Evolutionary conservation across 2,797 vertebrate genomes (phyloP).

Genomic region (Cyprinella venusta): DNA sequence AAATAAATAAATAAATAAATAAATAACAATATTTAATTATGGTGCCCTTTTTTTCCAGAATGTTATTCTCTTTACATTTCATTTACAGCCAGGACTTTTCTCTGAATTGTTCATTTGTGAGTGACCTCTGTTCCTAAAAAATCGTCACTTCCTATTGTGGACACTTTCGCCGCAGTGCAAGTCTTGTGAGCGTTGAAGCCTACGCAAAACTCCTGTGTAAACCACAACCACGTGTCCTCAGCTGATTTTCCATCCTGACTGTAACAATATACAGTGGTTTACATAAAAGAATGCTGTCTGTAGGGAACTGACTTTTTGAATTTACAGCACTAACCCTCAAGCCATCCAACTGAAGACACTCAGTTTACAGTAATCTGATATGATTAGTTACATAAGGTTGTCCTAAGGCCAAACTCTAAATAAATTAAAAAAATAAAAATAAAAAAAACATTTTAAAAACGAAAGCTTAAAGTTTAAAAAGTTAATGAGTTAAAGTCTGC

Average conservation of each 20-base stretch:
- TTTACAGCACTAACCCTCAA: background rate
- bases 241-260: background rate
- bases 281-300: background rate
- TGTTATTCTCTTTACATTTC: background rate
- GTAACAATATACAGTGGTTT: background rate
- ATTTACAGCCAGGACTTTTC: background rate
- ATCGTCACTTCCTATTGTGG: conserved; percentile 5
- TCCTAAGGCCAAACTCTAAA: background rate
- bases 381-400: conserved; percentile 21
- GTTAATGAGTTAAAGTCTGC: background rate
- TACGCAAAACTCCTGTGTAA: background rate
- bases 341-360: conserved; percentile 8
- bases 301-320: background rate
- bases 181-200: background rate
- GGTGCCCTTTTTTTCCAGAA: background rate
- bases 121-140: background rate
- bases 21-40: background rate
- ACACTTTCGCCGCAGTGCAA: background rate
- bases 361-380: conserved; percentile 22
- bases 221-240: background rate
- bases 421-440: background rate
- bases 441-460: background rate
- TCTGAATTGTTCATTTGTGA: conserved; percentile 6
- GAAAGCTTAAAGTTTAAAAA: conserved; percentile 1
- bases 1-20: too few species aligned